Evolutionary conservation across 2,888 invertebrate genomes (phyloP).

Genomic region (Dicyrtomina minuta): DNA sequence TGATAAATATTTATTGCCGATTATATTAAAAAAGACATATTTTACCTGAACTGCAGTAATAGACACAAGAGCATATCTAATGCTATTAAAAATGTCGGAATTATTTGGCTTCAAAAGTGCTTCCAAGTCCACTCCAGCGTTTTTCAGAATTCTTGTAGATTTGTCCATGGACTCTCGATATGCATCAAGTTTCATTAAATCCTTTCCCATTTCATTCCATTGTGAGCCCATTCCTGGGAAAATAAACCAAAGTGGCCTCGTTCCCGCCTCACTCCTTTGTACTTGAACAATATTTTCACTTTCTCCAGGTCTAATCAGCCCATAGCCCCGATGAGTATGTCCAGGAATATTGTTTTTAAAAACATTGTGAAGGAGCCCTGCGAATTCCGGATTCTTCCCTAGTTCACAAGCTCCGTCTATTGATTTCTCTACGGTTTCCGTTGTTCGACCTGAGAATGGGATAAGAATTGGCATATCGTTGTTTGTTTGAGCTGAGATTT

Average conservation of each 20-base stretch:
- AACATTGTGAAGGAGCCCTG: conserved; percentile 30
- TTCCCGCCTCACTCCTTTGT: not conserved
- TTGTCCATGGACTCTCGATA: conserved; percentile 59
- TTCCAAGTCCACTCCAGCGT: conserved; percentile 78
- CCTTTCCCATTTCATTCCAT: conserved; percentile 93
- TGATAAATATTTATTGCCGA: too few species aligned
- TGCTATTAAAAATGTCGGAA: conserved; percentile 68
- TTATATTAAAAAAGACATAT: too few species aligned
- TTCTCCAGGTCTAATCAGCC: not conserved
- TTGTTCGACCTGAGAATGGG: conserved; percentile 36
- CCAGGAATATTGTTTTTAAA: conserved; percentile 28
- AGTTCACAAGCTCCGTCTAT: conserved; percentile 9
- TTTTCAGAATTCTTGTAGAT: conserved; percentile 74
- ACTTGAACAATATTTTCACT: conserved; percentile 1
- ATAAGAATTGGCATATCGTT: conserved; percentile 22
- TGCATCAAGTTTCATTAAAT: conserved; percentile 75
- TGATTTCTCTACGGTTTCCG: conserved; percentile 21
- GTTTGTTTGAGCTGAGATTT: not conserved
- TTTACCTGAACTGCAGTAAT: conserved; percentile 56
- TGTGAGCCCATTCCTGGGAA: conserved; percentile 98
- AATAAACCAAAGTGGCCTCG: conserved; percentile 81
- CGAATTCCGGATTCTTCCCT: conserved; percentile 19
- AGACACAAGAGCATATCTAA: conserved; percentile 83
- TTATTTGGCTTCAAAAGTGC: conserved; percentile 65
- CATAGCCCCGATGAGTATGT: conserved; percentile 20